phyloP scores from a whole-genome alignment of 2,888 invertebrate species.

The Autographa gamma region DNA sequence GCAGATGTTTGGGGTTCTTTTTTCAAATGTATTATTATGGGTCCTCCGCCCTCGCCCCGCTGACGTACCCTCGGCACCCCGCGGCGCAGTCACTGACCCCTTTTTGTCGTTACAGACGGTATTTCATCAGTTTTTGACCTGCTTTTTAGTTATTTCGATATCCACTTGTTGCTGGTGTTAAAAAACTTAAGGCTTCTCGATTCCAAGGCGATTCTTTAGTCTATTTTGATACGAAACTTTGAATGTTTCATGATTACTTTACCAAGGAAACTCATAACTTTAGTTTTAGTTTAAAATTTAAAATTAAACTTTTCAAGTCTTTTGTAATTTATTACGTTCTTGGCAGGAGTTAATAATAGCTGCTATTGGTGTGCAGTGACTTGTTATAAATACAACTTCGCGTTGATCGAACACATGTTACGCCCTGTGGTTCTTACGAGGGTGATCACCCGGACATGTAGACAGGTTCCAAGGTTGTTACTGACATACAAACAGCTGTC shows the following conservation, averaged over 20 bases:
- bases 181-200: conserved; percentile 39
- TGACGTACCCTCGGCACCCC: conserved; percentile 68
- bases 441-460: conserved; percentile 69
- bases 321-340: conserved; percentile 21
- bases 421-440: conserved; percentile 67
- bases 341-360: conserved; percentile 19
- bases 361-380: conserved; percentile 37
- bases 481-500: conserved; percentile 68
- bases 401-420: conserved; percentile 82
- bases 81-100: conserved; percentile 85
- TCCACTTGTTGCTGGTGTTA: conserved; percentile 56
- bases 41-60: conserved; percentile 71
- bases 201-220: conserved; percentile 32
- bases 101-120: conserved; percentile 76
- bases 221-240: conserved; percentile 31
- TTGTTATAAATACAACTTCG: conserved; percentile 75
- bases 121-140: conserved; percentile 79
- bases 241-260: conserved; percentile 34
- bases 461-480: conserved; percentile 78
- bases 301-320: conserved; percentile 28
- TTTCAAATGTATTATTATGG: conserved; percentile 84
- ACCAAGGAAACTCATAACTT: conserved; percentile 25
- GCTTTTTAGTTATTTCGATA: conserved; percentile 67
- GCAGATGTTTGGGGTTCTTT: conserved; percentile 87
- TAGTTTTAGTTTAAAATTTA: conserved; percentile 26